Conservation (phyloP, 2,113 vertebrate species). For the Phaetusa simplex region DNA sequence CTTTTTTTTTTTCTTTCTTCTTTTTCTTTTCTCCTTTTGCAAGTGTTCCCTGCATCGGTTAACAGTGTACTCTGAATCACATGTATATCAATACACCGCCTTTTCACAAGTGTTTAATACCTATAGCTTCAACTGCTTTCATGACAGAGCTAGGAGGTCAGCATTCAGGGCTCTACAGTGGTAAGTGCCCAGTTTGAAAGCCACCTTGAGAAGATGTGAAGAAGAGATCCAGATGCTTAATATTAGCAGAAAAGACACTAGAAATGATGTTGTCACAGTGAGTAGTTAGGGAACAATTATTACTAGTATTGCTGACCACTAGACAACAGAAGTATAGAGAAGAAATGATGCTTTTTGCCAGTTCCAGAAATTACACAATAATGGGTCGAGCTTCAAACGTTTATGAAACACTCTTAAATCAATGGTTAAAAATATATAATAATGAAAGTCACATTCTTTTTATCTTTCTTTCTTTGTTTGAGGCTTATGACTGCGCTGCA, state of each 20-base stretch:
- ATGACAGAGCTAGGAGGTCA: background rate
- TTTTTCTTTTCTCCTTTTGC: background rate
- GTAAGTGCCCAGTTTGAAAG: background rate
- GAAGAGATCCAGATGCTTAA: background rate
- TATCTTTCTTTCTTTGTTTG: background rate
- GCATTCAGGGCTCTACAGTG: background rate
- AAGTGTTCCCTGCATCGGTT: background rate
- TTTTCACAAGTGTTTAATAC: background rate
- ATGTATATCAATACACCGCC: background rate
- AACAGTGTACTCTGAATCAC: background rate
- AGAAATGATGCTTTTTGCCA: background rate
- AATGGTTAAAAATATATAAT: background rate
- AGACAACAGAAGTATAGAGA: background rate
- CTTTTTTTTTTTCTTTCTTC: background rate
- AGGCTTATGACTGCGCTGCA: background rate
- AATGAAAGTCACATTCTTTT: background rate
- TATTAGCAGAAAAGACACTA: background rate
- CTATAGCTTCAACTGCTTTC: background rate
- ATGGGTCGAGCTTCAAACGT: background rate
- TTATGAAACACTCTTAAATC: background rate
- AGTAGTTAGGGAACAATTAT: background rate
- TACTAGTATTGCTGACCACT: background rate
- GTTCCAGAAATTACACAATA: background rate
- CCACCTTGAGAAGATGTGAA: background rate
- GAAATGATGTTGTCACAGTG: background rate